Conservation (phyloP, 2,888 invertebrate genomes). For the Caenorhabditis sinica region DNA sequence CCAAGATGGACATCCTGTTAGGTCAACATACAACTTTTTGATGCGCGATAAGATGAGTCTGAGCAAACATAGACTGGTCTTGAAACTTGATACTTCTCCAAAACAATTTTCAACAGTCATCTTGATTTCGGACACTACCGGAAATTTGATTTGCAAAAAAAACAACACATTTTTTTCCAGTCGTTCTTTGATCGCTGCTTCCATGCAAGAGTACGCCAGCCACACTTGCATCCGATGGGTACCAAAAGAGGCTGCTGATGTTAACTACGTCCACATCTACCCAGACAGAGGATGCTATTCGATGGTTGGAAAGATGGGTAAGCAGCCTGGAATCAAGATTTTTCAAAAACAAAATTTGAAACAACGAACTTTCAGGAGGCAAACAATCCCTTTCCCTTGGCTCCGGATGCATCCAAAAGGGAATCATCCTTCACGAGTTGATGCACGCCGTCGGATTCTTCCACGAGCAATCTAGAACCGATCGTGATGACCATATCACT, state of each 20-base stretch:
- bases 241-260: constrained; percentile 78
- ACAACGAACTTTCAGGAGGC: constrained; percentile 76
- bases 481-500: constrained; percentile 81
- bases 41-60: constrained; percentile 7
- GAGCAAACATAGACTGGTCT: constrained; percentile 2
- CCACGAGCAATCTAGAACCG: constrained; percentile 80
- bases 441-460: constrained; percentile 84
- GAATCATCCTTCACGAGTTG: constrained; percentile 83
- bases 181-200: constrained; percentile 82
- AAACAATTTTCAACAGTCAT: background rate
- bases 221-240: constrained; percentile 83
- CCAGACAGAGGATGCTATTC: constrained; percentile 83
- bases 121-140: background rate
- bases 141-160: background rate
- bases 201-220: constrained; percentile 82
- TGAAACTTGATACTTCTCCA: constrained; percentile 14
- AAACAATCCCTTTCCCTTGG: constrained; percentile 81
- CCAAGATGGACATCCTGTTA: constrained; percentile 22
- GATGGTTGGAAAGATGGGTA: constrained; percentile 82
- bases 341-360: no score
- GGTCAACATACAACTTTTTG: constrained; percentile 5
- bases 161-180: constrained; percentile 70
- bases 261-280: constrained; percentile 83
- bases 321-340: background rate
- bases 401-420: constrained; percentile 83